These are phyloP conservation scores for Orientallactaga sibirica DNA, from an alignment of 2,797 vertebrate genomes.

Conservation along the genomic window DNA sequence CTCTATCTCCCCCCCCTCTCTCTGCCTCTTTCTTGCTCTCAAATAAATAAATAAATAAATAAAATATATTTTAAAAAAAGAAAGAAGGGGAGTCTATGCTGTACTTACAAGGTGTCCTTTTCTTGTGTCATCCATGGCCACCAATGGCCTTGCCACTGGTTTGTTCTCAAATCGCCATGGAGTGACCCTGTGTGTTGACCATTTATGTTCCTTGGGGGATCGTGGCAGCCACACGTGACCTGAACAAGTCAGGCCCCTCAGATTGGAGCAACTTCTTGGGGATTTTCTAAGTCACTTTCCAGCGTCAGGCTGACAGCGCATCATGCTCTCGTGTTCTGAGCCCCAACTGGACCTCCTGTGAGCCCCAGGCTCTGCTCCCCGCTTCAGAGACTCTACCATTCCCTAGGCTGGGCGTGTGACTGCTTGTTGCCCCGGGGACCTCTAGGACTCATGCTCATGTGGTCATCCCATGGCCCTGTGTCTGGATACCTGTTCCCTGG, in stretches of 20 bases:
- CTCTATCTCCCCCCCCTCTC: no score
- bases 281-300: background rate
- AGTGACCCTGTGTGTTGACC: background rate
- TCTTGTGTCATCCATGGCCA: background rate
- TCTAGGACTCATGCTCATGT: accelerated
- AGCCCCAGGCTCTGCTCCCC: background rate
- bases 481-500: background rate
- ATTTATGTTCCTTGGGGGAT: background rate
- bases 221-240: background rate
- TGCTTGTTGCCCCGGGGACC: accelerated
- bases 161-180: background rate
- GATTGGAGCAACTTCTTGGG: background rate
- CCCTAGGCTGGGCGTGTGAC: background rate
- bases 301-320: background rate
- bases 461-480: no score
- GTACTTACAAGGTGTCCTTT: background rate
- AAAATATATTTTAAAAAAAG: no score
- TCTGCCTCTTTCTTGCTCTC: no score
- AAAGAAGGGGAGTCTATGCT: background rate
- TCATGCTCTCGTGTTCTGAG: accelerated
- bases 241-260: background rate
- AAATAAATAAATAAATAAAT: no score
- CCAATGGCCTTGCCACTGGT: background rate
- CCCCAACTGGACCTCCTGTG: background rate
- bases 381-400: background rate